phyloP scores from a whole-genome alignment of 1,140 invertebrate species.

The Drosophila ercepeae region DNA sequence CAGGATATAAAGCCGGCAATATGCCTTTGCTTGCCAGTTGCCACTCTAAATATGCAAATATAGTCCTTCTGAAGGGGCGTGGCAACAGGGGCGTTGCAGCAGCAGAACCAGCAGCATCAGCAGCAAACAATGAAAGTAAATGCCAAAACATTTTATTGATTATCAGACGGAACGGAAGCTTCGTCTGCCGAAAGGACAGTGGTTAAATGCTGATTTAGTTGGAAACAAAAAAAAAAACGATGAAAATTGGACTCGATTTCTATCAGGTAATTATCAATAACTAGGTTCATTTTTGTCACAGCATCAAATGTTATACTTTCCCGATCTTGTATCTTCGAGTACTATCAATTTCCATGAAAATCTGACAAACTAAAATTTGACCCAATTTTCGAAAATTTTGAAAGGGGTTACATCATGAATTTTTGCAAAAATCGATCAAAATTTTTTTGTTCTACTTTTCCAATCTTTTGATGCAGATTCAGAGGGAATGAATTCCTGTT shows the following conservation, averaged over 20 bases:
- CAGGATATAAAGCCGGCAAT: conserved; percentile 66
- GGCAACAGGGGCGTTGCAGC: conserved; percentile 68
- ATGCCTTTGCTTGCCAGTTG: conserved; percentile 51
- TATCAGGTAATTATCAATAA: neutral
- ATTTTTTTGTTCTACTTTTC: no score
- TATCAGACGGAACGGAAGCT: conserved; percentile 59
- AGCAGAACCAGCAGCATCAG: conserved; percentile 75
- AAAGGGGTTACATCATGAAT: no score
- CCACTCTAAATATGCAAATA: conserved; percentile 73
- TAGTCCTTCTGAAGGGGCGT: conserved; percentile 50
- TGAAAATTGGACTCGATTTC: no score
- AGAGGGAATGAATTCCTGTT: no score
- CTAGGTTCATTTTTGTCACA: neutral
- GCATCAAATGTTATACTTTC: neutral
- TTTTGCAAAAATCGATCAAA: no score
- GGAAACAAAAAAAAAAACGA: neutral
- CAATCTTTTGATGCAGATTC: no score
- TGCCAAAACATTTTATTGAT: conserved; percentile 83
- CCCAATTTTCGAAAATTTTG: no score
- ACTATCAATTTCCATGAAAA: no score
- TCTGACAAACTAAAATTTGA: no score
- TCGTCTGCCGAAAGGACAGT: conserved; percentile 37
- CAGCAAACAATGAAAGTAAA: conserved; percentile 82
- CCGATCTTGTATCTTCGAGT: no score
- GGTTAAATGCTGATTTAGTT: neutral